Percentiles rank a stretch among this genome's conserved stretches.
phyloP scores from a whole-genome alignment of 2,888 invertebrate species.

The Trachelus troglodyta region DNA sequence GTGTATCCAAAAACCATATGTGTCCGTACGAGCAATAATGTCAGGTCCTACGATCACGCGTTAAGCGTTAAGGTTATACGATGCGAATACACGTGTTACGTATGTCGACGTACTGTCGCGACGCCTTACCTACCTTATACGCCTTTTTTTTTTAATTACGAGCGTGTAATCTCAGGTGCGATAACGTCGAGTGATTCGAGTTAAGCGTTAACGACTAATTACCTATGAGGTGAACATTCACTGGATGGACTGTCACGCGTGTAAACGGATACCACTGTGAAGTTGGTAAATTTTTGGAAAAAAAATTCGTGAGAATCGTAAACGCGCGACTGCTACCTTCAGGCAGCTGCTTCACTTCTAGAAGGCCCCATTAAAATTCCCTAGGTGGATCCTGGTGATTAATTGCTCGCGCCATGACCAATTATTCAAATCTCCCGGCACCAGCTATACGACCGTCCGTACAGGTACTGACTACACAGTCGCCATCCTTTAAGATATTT shows the following conservation, averaged over 20 bases:
- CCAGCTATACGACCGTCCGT: not conserved
- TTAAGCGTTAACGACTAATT: constrained; percentile 39
- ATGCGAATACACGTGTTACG: constrained; percentile 20
- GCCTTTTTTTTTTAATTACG: constrained; percentile 47
- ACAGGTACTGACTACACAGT: not conserved
- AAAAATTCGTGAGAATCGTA: not conserved
- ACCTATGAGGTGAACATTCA: not conserved
- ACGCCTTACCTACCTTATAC: constrained; percentile 31
- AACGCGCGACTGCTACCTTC: not conserved
- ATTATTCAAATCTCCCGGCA: constrained; percentile 39
- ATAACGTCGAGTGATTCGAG: constrained; percentile 33
- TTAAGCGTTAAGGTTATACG: constrained; percentile 7
- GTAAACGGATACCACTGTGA: not conserved
- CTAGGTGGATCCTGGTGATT: constrained; percentile 49
- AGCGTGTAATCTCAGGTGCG: constrained; percentile 37
- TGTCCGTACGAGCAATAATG: not conserved
- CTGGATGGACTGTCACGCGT: not conserved
- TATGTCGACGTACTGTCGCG: constrained; percentile 17
- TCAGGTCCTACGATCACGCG: not conserved
- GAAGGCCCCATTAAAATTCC: constrained; percentile 38
- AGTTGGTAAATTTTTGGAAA: not conserved
- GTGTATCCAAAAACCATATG: not conserved
- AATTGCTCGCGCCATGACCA: constrained; percentile 51
- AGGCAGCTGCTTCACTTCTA: constrained; percentile 2
- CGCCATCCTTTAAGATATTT: not conserved